A percentile compares a stretch with the other conserved stretches of the same genome.
These are phyloP conservation scores for Cremastobaeus sp. DNA, from an alignment of 2,888 invertebrate species.

Conservation along the genomic window DNA sequence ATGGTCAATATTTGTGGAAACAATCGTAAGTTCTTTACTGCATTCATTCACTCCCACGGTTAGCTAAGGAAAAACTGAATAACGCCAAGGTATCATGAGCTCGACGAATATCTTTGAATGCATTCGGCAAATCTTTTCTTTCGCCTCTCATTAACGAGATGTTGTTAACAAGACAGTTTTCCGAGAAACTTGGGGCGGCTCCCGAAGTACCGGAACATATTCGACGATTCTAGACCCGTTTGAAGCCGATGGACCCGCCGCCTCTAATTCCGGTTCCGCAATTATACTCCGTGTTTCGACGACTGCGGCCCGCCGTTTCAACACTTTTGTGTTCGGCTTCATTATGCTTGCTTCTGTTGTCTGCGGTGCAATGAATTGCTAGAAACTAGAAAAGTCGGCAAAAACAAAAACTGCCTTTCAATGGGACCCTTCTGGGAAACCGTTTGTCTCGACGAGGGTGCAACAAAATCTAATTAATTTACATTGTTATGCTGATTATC, in stretches of 20 bases:
- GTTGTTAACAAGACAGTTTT: slow-evolving; percentile 25
- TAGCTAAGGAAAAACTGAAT: no score
- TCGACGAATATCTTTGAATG: slow-evolving; percentile 14
- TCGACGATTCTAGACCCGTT: slow-evolving; percentile 30
- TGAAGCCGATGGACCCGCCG: slow-evolving; percentile 26
- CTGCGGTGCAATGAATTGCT: slow-evolving; percentile 43
- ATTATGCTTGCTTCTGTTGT: slow-evolving; percentile 44
- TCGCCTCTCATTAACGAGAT: slow-evolving; percentile 18
- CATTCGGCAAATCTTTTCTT: slow-evolving; percentile 9
- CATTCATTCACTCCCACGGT: no score
- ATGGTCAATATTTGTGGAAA: background rate
- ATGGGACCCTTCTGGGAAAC: slow-evolving; percentile 25
- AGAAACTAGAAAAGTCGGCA: slow-evolving; percentile 51
- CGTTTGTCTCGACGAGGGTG: slow-evolving; percentile 20
- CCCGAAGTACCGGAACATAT: slow-evolving; percentile 35
- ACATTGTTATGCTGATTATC: slow-evolving; percentile 46
- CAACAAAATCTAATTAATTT: slow-evolving; percentile 37
- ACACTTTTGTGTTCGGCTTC: slow-evolving; percentile 40
- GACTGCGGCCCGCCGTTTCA: slow-evolving; percentile 23
- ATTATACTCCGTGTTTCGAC: slow-evolving; percentile 33
- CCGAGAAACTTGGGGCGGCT: slow-evolving; percentile 32
- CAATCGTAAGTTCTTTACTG: background rate
- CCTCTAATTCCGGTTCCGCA: slow-evolving; percentile 53
- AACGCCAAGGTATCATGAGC: slow-evolving; percentile 11
- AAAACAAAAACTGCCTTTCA: slow-evolving; percentile 31